A percentile compares a stretch with the other conserved stretches of the same genome.
Evolutionary conservation across 2,797 vertebrate species (phyloP).

Genomic region (Octomys mimax): DNA sequence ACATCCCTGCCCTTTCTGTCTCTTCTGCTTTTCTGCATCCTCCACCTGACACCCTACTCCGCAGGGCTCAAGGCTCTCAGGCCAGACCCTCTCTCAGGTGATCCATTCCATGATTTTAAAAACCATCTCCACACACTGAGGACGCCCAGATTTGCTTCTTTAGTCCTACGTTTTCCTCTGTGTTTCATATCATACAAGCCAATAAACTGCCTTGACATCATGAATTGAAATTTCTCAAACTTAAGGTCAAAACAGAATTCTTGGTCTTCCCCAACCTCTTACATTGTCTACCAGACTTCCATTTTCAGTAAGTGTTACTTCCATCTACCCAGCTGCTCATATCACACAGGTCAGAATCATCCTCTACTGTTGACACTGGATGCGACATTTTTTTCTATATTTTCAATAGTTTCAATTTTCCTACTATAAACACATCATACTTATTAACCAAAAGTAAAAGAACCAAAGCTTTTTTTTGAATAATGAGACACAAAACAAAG

Average conservation of each 20-base stretch:
- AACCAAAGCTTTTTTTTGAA: conserved; percentile 25
- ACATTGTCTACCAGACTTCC: not conserved
- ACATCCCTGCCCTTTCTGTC: not conserved
- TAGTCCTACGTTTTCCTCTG: not conserved
- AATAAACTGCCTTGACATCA: not conserved
- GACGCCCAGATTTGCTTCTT: not conserved
- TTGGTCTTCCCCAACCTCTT: not conserved
- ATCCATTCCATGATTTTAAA: not conserved
- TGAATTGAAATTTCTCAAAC: not conserved
- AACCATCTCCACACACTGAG: not conserved
- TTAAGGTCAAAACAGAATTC: not conserved
- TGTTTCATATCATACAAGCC: not conserved
- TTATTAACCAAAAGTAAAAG: conserved; percentile 23
- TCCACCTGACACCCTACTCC: not conserved
- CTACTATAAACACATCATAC: not conserved
- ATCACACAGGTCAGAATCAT: not conserved
- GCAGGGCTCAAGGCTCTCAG: not conserved
- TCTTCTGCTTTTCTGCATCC: not conserved
- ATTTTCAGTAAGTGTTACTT: not conserved
- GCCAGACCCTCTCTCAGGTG: not conserved
- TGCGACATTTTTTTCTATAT: not conserved
- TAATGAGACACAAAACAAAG: conserved; percentile 46
- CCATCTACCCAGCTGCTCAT: not conserved
- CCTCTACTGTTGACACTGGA: not conserved
- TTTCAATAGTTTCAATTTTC: not conserved